These are phyloP conservation scores for Stenoptilia bipunctidactyla DNA, from an alignment of 2,888 invertebrate species.

Conservation along the genomic window DNA sequence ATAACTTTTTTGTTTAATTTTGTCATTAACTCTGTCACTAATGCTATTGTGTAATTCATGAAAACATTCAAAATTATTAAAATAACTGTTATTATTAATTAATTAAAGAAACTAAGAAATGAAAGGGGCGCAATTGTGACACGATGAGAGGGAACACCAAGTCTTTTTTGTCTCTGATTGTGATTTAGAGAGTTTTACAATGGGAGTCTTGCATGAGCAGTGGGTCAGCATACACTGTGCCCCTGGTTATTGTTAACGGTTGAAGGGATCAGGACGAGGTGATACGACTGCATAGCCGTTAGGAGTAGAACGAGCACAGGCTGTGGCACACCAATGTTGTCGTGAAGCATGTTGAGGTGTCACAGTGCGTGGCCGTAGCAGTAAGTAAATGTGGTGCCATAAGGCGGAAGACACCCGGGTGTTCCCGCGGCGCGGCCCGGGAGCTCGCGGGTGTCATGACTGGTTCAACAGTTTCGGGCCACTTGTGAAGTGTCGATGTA, in stretches of 20 bases:
- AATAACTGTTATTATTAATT: neutral
- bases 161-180: too few relatives aligned
- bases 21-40: too few relatives aligned
- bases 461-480: too few relatives aligned
- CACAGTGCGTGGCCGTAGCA: too few relatives aligned
- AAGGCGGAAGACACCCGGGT: too few relatives aligned
- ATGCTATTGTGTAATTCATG: too few relatives aligned
- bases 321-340: neutral
- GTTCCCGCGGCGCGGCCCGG: too few relatives aligned
- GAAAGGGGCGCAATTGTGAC: conserved; percentile 1
- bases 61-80: neutral
- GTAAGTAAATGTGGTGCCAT: too few relatives aligned
- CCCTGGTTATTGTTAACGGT: conserved; percentile 46
- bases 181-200: neutral
- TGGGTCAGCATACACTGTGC: neutral
- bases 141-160: neutral
- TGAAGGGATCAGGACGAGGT: conserved; percentile 55
- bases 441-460: too few relatives aligned
- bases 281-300: conserved; percentile 23
- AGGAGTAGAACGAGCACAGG: neutral
- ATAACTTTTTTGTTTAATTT: too few relatives aligned
- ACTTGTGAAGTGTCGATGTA: too few relatives aligned
- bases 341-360: neutral
- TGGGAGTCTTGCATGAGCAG: neutral
- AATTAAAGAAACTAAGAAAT: neutral